Conservation (phyloP, 2,888 invertebrate genomes). For the Perdita meconis region DNA sequence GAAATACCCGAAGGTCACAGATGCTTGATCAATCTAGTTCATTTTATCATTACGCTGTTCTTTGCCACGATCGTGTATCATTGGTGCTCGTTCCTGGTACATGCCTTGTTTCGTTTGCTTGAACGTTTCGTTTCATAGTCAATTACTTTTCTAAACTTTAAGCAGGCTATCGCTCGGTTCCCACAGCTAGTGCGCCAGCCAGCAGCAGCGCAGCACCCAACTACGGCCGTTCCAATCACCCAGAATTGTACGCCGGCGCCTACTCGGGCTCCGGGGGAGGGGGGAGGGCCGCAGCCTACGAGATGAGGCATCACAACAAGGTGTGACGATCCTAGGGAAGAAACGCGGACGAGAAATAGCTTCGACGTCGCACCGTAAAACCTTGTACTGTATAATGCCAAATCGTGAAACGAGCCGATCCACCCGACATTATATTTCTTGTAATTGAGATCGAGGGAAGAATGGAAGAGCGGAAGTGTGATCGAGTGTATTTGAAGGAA, state of each 20-base stretch:
- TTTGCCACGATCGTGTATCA: constrained; percentile 10
- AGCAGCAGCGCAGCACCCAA: constrained; percentile 84
- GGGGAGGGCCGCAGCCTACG: constrained; percentile 86
- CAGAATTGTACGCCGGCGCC: constrained; percentile 90
- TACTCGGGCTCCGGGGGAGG: constrained; percentile 86
- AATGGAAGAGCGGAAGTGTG: constrained; percentile 35
- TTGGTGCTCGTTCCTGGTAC: constrained; percentile 30
- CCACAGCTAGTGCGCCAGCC: constrained; percentile 85
- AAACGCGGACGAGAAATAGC: constrained; percentile 63
- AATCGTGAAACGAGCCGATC: constrained; percentile 68
- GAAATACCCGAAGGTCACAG: not conserved
- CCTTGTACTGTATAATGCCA: constrained; percentile 66
- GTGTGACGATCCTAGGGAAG: constrained; percentile 85
- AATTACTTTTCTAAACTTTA: constrained; percentile 76
- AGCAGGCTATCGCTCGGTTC: constrained; percentile 84
- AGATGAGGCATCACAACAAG: constrained; percentile 91
- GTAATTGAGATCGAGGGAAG: constrained; percentile 41
- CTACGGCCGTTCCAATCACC: constrained; percentile 85
- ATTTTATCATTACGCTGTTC: not conserved
- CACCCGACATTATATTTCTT: constrained; percentile 47
- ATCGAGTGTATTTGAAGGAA: constrained; percentile 53
- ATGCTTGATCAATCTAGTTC: constrained; percentile 30
- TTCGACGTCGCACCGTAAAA: constrained; percentile 68
- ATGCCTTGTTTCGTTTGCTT: constrained; percentile 47
- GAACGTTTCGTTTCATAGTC: constrained; percentile 64